Base-by-base conservation (phyloP, 35 echinoderm and acorn worm species). In the Amphiura filiformis region DNA sequence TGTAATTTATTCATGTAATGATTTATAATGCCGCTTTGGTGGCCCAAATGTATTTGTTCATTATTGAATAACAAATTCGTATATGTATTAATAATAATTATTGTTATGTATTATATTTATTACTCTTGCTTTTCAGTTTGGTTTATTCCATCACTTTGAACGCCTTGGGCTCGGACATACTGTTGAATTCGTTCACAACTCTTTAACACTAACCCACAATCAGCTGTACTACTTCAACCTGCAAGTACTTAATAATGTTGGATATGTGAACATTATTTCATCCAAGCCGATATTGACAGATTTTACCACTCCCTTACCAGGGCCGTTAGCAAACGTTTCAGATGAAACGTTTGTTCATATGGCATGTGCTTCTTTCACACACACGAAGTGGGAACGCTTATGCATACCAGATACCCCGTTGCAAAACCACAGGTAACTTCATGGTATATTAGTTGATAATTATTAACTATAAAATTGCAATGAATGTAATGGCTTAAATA, bases 201-300 rank as follows among this genome's bases (percentile, higher is more conserved):
- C 35, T 1, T 57, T 90, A 13, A 4, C 11, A 0, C 57, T 90
- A 13, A 76, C 31, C 20, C 88, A 90, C 65, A 90, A 90, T 39
- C 38, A 90, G 30, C 64, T 90, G 1, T 82, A 90, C 81, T 90
- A 83, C 35, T 90, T 90, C 42, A 90, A 90, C 75, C 36, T 90
- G 22, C 52, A 90, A 34, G 33, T 83, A 7, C 4, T 83, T n/a
- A 90, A 90, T 52, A 33, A 32, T 15, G 38, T 78, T 0, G 88
- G 38, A 7, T 90, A 90, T 42, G 38, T 47, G 20, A 84, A 56
- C 35, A 78, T 84, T 23, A 40, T 90, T 13, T 77, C 88, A 39
- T 90, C 88, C 1, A 12, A 57, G 23, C 34, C 36, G 17, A 56
- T 90, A 28, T 0, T 90, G 1, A 39, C 70, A 23, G 88, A 90